Base-by-base conservation (phyloP, 2,888 invertebrate species). In the Oscheius sp. region DNA sequence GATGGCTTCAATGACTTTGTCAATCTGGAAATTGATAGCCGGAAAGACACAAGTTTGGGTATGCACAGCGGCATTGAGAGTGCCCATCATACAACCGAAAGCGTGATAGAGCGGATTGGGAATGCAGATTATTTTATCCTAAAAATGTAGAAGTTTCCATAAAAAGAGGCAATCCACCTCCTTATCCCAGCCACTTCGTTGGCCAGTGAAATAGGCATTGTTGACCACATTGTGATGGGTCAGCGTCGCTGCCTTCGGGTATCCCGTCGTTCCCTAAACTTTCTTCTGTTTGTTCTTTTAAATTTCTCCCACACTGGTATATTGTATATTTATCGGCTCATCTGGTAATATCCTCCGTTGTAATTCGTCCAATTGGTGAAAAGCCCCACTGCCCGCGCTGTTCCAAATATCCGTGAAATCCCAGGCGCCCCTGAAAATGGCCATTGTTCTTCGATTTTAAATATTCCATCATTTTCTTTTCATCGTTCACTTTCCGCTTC, bases 161-260 rank as follows among this genome's bases (percentile, higher is more conserved):
- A 55, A 21, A 23, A 25, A 21, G 16, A 13, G n/a, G n/a, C n/a
- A n/a, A 35, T 18, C 89, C 84, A 53, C 58, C 59, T 43, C 23
- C 25, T 61, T 46, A 21, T 63, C 45, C 64, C 66, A 70, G 25
- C 90, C 90, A 29, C 90, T 84, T 21, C 91, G 86, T 29, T 86
- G 89, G 0, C 92, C 93, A 70, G 92, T 90, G 83, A 92, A 91
- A 84, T 91, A 92, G 6, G 93, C 91, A 88, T 95, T 95, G 89
- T 95, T 95, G 1, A 94, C 90, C 21, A 93, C 90, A 76, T 92
- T 92, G 85, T 92, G 92, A 87, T 95, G 94, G 1, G 90, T 88
- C 18, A 91, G 84, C 2, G 88, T 88, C 7, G 90, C 91, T 52
- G 93, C 95, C 89, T 95, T 95, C 0, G 95, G 93, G 49, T 89